Base-by-base conservation (phyloP, 1,140 invertebrate species). In the Rhyacophila brunnea region DNA sequence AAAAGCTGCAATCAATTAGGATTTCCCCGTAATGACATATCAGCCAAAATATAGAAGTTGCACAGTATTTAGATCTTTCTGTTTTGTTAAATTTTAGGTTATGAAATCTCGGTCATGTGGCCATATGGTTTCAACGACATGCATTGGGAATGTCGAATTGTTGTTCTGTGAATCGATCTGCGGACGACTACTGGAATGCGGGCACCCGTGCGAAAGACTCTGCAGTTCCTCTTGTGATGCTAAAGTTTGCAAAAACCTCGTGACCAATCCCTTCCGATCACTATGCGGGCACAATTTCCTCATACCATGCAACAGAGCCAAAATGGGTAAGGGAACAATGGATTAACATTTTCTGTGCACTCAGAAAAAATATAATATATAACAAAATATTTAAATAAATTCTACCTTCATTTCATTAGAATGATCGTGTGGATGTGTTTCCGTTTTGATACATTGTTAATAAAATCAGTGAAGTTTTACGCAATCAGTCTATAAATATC, bases 41-140 rank as follows among this genome's bases (percentile, higher is more conserved):
- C n/a, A n/a, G n/a, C n/a, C n/a, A n/a, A n/a, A n/a, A n/a, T n/a
- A n/a, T n/a, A n/a, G n/a, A n/a, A n/a, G n/a, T n/a, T n/a, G n/a
- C n/a, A n/a, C n/a, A n/a, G n/a, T n/a, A n/a, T n/a, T n/a, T n/a
- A n/a, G n/a, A n/a, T n/a, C n/a, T n/a, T n/a, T n/a, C n/a, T n/a
- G n/a, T n/a, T n/a, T n/a, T n/a, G n/a, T n/a, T n/a, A n/a, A n/a
- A 68, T 68, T 28, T 54, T 28, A 83, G 80, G 74, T 81, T 0
- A 61, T 66, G 6, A 83, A 82, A 69, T 23, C 13, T 6, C 72
- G 80, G 36, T 61, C 62, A 2, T 83, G 81, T 67, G 67, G 69
- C 0, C 81, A 83, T 59, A 64, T 49, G 35, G 56, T 78, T 1
- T 68, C 60, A 49, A 49, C 77, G 1, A 49, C 67, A 53, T 81